These are phyloP conservation scores for Syrmaticus mikado DNA, from an alignment of 2,113 vertebrate species.

Conservation along the genomic window DNA sequence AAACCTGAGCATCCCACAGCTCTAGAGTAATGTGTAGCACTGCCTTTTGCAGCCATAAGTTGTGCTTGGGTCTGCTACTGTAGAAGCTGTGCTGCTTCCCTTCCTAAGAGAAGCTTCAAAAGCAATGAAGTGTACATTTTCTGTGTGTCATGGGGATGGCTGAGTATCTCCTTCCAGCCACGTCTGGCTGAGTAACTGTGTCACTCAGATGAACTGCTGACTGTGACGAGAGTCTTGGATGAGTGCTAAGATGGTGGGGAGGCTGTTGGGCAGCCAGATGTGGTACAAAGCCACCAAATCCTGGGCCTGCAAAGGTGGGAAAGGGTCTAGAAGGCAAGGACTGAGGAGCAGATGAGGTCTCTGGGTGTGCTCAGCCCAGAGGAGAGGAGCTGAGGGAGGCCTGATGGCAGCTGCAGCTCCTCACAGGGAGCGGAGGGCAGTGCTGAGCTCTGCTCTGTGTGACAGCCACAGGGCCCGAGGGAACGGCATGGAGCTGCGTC, in stretches of 20 bases:
- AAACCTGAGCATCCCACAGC: not conserved
- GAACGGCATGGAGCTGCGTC: too few species aligned
- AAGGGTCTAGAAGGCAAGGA: too few species aligned
- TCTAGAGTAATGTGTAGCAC: fast-evolving
- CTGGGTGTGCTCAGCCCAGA: too few species aligned
- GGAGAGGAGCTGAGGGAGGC: too few species aligned
- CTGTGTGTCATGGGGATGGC: fast-evolving
- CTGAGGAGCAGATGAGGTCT: too few species aligned
- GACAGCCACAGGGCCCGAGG: too few species aligned
- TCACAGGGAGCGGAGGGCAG: too few species aligned
- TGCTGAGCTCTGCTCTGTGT: too few species aligned
- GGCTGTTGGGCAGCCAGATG: not conserved
- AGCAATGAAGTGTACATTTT: not conserved
- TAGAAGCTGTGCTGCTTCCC: not conserved
- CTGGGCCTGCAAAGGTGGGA: not conserved
- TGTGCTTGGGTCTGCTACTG: not conserved
- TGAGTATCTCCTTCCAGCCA: not conserved
- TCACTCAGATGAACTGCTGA: not conserved
- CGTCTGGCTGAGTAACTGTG: not conserved
- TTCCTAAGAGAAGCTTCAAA: not conserved
- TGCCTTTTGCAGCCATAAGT: not conserved
- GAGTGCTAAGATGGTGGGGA: not conserved
- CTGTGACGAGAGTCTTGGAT: fast-evolving
- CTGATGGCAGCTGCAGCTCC: too few species aligned
- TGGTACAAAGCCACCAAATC: not conserved